phyloP scores from a whole-genome alignment of 2,113 vertebrate species.

The Corvus hawaiiensis region DNA sequence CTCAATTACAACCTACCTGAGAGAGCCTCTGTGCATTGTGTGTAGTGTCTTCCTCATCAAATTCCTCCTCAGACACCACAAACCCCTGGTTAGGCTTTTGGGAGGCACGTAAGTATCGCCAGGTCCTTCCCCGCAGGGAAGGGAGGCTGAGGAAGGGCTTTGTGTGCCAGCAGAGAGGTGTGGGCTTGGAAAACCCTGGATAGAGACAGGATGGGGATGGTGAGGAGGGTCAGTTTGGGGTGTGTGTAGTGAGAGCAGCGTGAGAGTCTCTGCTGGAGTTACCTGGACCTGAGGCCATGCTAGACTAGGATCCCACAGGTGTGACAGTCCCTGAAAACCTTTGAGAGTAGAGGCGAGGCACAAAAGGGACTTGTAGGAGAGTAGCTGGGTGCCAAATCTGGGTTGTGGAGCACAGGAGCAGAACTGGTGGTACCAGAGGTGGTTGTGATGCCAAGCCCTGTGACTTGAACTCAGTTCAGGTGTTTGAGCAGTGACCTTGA shows the following conservation, averaged over 20 bases:
- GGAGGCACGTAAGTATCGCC: slow-evolving; percentile 15
- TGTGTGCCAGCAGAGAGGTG: not conserved
- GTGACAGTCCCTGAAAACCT: not conserved
- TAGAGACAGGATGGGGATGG: not conserved
- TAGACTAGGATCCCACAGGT: not conserved
- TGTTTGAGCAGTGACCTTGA: not conserved
- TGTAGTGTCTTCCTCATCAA: not conserved
- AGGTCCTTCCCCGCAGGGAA: not conserved
- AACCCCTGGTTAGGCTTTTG: not conserved
- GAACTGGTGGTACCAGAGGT: not conserved
- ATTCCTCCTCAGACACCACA: not conserved
- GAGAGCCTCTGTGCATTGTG: slow-evolving; percentile 39
- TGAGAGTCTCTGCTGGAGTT: not conserved
- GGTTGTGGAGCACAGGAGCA: not conserved
- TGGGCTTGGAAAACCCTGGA: not conserved
- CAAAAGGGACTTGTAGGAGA: accelerated
- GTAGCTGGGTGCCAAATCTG: not conserved
- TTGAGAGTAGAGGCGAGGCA: not conserved
- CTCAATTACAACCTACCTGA: slow-evolving; percentile 7
- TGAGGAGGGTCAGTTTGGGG: not conserved
- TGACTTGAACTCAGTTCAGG: too few relatives aligned
- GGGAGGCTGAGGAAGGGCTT: not conserved
- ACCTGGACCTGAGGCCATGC: not conserved
- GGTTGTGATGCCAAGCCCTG: not conserved
- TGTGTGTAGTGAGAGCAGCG: not conserved